Evolutionary conservation across 1,140 invertebrate genomes (phyloP), one percentile per base, ranked within the genome.

Genomic region (Solen grandis): DNA sequence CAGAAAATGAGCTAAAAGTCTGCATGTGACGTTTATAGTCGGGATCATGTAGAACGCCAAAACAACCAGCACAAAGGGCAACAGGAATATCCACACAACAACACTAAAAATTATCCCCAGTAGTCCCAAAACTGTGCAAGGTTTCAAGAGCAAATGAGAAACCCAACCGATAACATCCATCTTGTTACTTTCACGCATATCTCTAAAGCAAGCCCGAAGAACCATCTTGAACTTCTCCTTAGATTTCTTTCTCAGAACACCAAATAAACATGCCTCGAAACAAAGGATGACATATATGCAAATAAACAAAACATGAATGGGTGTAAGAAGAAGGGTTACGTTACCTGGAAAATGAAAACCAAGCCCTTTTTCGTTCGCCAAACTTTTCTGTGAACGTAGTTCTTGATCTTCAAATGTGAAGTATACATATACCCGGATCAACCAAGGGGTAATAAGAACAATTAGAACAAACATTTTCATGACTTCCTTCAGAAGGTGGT

Each of bases 1-100:
- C 10, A 36, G 36, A 66, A 76, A 76, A 54, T 76, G 74, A 36
- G 74, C 74, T 14, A 76, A 31, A 3, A 82, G 25, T 1, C 80
- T 36, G 5, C 57, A 33, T n/a, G 65, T 69, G 13, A 82, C 2
- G 55, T 76, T 76, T 8, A 82, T 10, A 5, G 72, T 62, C 16
- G 80, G 80, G 19, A 82, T 38, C 14, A 68, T 33, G 41, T 74
- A 82, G 36, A 76, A 82, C 10, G 60, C 50, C 4, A 83, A 33
- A 13, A 77, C 60, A 3, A 77, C 5, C 3, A 83, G 13, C 25
- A 78, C 8, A n/a, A n/a, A n/a, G n/a, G n/a, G n/a, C n/a, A n/a
- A n/a, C n/a, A n/a, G n/a, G n/a, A n/a, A n/a, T n/a, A n/a, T n/a
- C n/a, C n/a, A n/a, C n/a, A n/a, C n/a, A n/a, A n/a, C n/a, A n/a